These are phyloP conservation scores for Hyposoter didymator DNA, from an alignment of 2,888 invertebrate species.

Conservation along the genomic window DNA sequence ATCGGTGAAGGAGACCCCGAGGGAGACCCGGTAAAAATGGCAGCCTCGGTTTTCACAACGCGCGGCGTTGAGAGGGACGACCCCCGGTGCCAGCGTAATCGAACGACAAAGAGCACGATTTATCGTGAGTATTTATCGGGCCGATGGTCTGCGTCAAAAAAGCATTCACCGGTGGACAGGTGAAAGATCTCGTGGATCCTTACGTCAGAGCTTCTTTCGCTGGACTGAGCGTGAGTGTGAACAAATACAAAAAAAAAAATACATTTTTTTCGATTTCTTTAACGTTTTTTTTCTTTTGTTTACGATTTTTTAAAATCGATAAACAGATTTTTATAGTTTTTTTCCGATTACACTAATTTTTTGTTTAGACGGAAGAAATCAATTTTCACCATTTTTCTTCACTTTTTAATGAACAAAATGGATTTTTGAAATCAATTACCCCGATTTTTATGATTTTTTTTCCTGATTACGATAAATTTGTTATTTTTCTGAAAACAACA, in stretches of 20 bases:
- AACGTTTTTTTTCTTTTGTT: no score
- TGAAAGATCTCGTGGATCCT: conserved; percentile 94
- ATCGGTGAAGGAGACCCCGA: conserved; percentile 97
- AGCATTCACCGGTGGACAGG: conserved; percentile 92
- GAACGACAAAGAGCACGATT: conserved; percentile 94
- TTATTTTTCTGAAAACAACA: no score
- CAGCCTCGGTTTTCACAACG: conserved; percentile 84
- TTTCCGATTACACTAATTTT: no score
- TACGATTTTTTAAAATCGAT: no score
- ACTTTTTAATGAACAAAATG: no score
- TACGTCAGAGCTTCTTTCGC: conserved; percentile 96
- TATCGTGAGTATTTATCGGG: conserved; percentile 92
- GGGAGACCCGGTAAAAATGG: conserved; percentile 93
- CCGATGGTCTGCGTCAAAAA: conserved; percentile 95
- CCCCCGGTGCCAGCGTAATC: conserved; percentile 86
- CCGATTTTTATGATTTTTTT: no score
- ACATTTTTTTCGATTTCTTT: not conserved
- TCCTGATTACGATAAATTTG: no score
- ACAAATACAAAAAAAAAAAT: not conserved
- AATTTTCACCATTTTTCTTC: no score
- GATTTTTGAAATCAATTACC: no score
- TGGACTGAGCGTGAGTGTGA: conserved; percentile 90
- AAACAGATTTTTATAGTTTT: no score
- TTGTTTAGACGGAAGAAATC: no score
- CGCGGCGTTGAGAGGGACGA: conserved; percentile 93